Evolutionary conservation across 2,113 vertebrate species (phyloP).

Genomic region (Scytalopus superciliaris): DNA sequence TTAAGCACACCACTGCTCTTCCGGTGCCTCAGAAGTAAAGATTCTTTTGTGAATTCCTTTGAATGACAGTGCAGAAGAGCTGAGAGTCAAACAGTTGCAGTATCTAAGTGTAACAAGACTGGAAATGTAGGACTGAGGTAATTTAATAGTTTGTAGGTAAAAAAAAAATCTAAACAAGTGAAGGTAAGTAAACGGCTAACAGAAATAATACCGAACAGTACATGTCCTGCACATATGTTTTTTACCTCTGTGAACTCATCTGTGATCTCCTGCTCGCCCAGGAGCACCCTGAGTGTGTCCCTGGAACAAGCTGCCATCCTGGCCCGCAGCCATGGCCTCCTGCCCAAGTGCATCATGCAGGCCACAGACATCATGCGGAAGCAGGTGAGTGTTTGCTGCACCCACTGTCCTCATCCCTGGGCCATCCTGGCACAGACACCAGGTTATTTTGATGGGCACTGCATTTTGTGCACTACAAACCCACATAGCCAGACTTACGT

Average conservation of each 20-base stretch:
- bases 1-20: not conserved
- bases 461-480: not conserved
- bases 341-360: conserved; percentile 96
- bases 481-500: not conserved
- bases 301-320: conserved; percentile 92
- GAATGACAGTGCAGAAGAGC: not conserved
- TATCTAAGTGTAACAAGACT: not conserved
- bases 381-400: conserved; percentile 76
- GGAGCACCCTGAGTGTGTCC: conserved; percentile 90
- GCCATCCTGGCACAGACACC: not conserved
- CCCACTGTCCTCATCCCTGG: fast-evolving
- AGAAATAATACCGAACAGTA: not conserved
- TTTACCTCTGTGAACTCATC: not conserved
- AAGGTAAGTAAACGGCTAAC: not conserved
- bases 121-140: not conserved
- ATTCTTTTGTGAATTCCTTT: not conserved
- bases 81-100: not conserved
- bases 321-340: conserved; percentile 90
- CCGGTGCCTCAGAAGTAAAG: not conserved
- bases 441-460: fast-evolving
- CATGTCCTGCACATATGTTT: not conserved
- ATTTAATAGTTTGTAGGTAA: not conserved
- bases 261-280: conserved; percentile 25
- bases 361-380: conserved; percentile 98
- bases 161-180: not conserved